Percentiles rank a stretch among this genome's conserved stretches.
Evolutionary conservation across 2,888 invertebrate genomes (phyloP).

Genomic region (Epinotia brunnichana): DNA sequence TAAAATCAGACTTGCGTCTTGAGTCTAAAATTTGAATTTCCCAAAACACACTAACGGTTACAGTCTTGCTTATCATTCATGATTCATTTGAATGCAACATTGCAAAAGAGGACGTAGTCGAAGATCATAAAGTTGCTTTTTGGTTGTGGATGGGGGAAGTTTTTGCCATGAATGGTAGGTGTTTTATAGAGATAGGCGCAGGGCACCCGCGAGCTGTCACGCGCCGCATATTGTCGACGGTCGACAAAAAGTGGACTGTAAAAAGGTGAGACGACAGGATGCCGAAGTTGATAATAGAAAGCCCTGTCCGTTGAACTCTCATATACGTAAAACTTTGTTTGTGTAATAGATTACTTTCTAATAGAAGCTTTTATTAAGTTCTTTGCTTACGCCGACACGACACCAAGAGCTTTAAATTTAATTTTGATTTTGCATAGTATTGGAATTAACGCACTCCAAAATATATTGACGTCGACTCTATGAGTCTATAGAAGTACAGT

Average conservation of each 20-base stretch:
- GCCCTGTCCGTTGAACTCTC: conserved; percentile 44
- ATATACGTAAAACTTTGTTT: not conserved
- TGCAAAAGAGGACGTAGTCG: conserved; percentile 38
- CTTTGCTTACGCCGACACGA: not conserved
- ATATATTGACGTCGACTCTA: not conserved
- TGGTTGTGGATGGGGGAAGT: conserved; percentile 48
- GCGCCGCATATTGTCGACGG: conserved; percentile 69
- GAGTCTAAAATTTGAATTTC: conserved; percentile 44
- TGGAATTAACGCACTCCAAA: too few species aligned
- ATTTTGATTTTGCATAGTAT: not conserved
- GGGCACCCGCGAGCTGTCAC: conserved; percentile 79
- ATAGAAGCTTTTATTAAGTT: not conserved
- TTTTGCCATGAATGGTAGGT: conserved; percentile 57
- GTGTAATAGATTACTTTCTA: not conserved
- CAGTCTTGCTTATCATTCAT: conserved; percentile 48
- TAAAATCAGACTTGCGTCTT: conserved; percentile 42
- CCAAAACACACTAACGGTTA: conserved; percentile 32
- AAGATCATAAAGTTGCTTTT: conserved; percentile 48
- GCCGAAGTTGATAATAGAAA: conserved; percentile 37
- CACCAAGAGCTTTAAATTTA: not conserved
- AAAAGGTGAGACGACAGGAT: conserved; percentile 56
- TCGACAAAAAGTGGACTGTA: conserved; percentile 64
- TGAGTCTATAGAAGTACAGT: not conserved
- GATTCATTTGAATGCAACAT: conserved; percentile 43
- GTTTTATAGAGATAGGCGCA: conserved; percentile 63